Evolutionary conservation across 2,113 vertebrate species (phyloP), one percentile per base, ranked within the genome.

Genomic region (Microtus pennsylvanicus): DNA sequence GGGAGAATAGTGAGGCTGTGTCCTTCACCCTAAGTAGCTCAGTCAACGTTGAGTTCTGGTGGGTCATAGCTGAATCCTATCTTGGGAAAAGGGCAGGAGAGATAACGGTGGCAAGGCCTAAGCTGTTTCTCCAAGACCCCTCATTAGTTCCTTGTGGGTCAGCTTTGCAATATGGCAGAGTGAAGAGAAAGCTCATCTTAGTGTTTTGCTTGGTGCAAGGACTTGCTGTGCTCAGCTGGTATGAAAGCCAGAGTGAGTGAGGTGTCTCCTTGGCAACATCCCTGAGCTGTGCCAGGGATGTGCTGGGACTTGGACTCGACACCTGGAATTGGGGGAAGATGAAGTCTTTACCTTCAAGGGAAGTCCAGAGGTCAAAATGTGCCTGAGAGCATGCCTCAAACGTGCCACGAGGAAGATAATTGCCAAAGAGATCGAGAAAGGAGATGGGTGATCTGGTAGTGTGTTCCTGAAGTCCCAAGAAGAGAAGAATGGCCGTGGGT

Each of bases 61-160:
- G 42, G 1, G 0, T 28, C 30, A 1, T 1, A 22, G 22, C 42
- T 69, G 78, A 63, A 1, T 33, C 12, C 69, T 28, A 4, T 5
- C 24, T 0, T n/a, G 28, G 78, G 76, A 4, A 70, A 91, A n/a
- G n/a, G 74, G 55, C n/a, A 7, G 14, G 5, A 42, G 80, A 70
- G 11, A 19, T 7, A 85, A n/a, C 4, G 3, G 33, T n/a, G 47
- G 61, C 70, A 8, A 76, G 42, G 12, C 33, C 35, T 21, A 16
- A 50, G 42, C 21, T 58, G 24, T 28, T 90, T 76, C 35, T 76
- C 70, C 5, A 22, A 16, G 70, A 72, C 19, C 2, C 69, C 22
- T 76, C 47, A 17, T 28, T 7, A 11, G 10, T 67, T 83, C 28
- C 38, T 38, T 13, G 24, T 16, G 6, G 33, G 2, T 50, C 90